Evolutionary conservation across 2,888 invertebrate species (phyloP).

Genomic region (Sphinx pinastri): DNA sequence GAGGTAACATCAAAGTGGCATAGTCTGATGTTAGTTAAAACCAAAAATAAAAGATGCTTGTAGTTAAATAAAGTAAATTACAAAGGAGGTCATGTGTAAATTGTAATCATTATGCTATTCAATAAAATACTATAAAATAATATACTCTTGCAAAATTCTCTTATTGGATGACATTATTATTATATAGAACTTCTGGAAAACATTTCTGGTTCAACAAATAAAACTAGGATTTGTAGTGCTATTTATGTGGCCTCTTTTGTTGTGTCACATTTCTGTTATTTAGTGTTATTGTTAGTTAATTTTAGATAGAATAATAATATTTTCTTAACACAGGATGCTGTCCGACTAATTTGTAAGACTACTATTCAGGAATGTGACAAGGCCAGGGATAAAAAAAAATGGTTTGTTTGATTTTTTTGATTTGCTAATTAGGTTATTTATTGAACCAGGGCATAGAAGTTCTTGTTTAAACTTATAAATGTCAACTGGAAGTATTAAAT

Average conservation of each 20-base stretch:
- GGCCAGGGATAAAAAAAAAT: constrained; percentile 61
- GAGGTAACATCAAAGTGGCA: constrained; percentile 75
- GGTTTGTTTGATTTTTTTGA: constrained; percentile 64
- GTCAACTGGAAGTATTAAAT: too few relatives aligned
- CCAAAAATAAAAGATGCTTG: background rate
- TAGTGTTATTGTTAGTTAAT: constrained; percentile 19
- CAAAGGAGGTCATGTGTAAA: constrained; percentile 55
- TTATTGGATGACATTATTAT: background rate
- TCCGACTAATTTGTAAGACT: constrained; percentile 60
- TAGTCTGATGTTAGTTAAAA: background rate
- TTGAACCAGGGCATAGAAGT: constrained; percentile 58
- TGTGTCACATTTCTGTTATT: constrained; percentile 37
- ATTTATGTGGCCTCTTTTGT: constrained; percentile 45
- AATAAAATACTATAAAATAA: background rate
- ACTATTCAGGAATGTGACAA: constrained; percentile 59
- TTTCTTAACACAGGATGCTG: constrained; percentile 64
- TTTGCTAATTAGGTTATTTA: constrained; percentile 36
- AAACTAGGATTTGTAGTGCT: background rate
- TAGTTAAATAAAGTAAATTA: constrained; percentile 11
- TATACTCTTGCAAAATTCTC: background rate
- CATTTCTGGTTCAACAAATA: constrained; percentile 42
- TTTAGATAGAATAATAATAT: constrained; percentile 32
- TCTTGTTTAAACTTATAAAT: background rate
- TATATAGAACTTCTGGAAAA: background rate
- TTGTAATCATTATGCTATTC: constrained; percentile 25